A percentile compares a stretch with the other conserved stretches of the same genome.
These are phyloP conservation scores for Diplosoma virens DNA, from an alignment of 23 tunicate species.

Conservation along the genomic window DNA sequence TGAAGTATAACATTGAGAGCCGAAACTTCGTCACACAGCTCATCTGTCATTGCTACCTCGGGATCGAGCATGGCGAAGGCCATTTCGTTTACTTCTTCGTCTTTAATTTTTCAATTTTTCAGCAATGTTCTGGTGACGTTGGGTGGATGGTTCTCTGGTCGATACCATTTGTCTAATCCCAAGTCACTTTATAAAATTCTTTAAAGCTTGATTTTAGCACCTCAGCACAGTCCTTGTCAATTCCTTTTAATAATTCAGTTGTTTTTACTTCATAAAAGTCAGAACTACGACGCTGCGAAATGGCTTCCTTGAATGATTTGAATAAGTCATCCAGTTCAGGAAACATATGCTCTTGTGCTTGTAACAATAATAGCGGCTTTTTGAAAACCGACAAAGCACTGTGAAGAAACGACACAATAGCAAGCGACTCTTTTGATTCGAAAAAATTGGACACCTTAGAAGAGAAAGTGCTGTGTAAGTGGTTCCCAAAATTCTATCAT, in stretches of 20 bases:
- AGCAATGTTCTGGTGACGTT: background rate
- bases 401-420: no score
- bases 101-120: background rate
- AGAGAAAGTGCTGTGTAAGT: no score
- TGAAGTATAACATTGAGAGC: slow-evolving; percentile 37
- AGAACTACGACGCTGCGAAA: background rate
- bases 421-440: no score
- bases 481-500: no score
- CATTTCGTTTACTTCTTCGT: slow-evolving; percentile 11
- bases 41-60: slow-evolving; percentile 37
- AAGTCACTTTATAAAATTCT: no score
- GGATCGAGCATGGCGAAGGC: slow-evolving; percentile 42
- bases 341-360: no score
- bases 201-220: background rate
- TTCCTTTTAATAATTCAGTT: background rate
- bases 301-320: background rate
- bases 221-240: background rate
- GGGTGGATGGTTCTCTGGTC: background rate
- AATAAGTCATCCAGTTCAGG: background rate
- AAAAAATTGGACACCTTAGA: no score
- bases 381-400: no score
- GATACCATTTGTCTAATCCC: no score
- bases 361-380: no score
- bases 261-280: background rate
- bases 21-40: slow-evolving; percentile 52